phyloP scores from a whole-genome alignment of 2,113 vertebrate species.

The Cheilinus undulatus region DNA sequence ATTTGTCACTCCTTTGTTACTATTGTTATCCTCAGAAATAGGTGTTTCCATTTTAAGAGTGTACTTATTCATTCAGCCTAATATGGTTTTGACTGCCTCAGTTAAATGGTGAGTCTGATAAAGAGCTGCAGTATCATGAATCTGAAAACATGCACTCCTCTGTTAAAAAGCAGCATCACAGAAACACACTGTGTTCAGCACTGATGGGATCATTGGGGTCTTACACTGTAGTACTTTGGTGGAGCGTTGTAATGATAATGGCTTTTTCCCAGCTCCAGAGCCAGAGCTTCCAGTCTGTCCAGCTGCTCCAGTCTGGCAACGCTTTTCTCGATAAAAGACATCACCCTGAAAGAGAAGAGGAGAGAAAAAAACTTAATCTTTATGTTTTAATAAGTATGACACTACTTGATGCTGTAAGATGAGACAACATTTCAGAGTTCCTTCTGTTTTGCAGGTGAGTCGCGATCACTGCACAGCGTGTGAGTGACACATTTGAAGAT shows the following conservation, averaged over 20 bases:
- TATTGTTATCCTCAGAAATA: not conserved
- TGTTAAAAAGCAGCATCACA: conserved; percentile 19
- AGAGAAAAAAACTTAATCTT: not conserved
- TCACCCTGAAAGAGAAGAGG: conserved; percentile 76
- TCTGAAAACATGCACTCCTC: not conserved
- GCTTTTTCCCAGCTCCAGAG: conserved; percentile 84
- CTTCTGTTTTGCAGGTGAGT: conserved; percentile 23
- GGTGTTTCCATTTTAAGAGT: conserved; percentile 6
- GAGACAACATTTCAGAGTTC: not conserved
- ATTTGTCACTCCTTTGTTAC: not conserved
- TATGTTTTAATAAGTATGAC: too few species aligned
- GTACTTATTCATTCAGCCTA: too few species aligned
- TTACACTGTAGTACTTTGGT: conserved; percentile 85
- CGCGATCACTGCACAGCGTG: not conserved
- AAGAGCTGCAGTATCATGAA: not conserved
- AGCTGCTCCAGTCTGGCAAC: conserved; percentile 85
- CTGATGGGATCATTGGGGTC: conserved; percentile 16
- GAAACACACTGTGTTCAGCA: not conserved
- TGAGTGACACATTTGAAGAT: conserved; percentile 22
- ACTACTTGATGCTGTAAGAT: too few species aligned
- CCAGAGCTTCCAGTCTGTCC: conserved; percentile 81
- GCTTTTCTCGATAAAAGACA: conserved; percentile 88
- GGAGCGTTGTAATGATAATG: conserved; percentile 85
- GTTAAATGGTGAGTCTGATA: conserved; percentile 12
- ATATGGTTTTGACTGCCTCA: not conserved